Evolutionary conservation across 2,888 invertebrate genomes (phyloP).

Genomic region (Pseudoips prasinana): DNA sequence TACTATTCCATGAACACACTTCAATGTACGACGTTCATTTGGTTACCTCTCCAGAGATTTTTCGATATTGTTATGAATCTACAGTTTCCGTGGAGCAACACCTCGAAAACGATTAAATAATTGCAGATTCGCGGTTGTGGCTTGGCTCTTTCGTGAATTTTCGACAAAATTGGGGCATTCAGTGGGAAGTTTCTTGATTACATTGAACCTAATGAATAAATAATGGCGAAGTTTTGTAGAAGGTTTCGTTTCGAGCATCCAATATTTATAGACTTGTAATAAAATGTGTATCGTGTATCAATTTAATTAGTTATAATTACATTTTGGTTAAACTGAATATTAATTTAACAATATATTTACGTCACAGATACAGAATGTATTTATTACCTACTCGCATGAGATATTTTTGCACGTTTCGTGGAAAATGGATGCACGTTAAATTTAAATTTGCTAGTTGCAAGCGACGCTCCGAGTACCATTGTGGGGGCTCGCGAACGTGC

Average conservation of each 20-base stretch:
- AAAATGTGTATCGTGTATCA: conserved; percentile 2
- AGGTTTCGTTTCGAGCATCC: conserved; percentile 37
- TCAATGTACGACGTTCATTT: conserved; percentile 26
- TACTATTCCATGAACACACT: conserved; percentile 15
- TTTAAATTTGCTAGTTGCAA: conserved; percentile 33
- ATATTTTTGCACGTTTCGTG: conserved; percentile 8
- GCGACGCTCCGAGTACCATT: conserved; percentile 34
- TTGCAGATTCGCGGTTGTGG: conserved; percentile 65
- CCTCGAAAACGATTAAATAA: conserved; percentile 75
- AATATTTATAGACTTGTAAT: conserved; percentile 27
- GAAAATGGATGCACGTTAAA: conserved; percentile 24
- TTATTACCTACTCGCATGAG: neutral
- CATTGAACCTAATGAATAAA: conserved; percentile 62
- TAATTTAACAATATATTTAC: too few species aligned
- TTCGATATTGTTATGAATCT: conserved; percentile 47
- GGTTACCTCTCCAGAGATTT: conserved; percentile 21
- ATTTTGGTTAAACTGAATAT: too few species aligned
- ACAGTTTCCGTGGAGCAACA: conserved; percentile 65
- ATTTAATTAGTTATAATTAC: neutral
- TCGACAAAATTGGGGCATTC: conserved; percentile 63
- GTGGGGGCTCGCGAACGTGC: conserved; percentile 32
- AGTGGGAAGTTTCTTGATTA: conserved; percentile 63
- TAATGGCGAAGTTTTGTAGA: conserved; percentile 48
- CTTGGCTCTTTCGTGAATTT: conserved; percentile 62
- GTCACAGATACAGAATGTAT: too few species aligned